Evolutionary conservation across 2,113 vertebrate genomes (phyloP).

Genomic region (Stigmatopora argus): DNA sequence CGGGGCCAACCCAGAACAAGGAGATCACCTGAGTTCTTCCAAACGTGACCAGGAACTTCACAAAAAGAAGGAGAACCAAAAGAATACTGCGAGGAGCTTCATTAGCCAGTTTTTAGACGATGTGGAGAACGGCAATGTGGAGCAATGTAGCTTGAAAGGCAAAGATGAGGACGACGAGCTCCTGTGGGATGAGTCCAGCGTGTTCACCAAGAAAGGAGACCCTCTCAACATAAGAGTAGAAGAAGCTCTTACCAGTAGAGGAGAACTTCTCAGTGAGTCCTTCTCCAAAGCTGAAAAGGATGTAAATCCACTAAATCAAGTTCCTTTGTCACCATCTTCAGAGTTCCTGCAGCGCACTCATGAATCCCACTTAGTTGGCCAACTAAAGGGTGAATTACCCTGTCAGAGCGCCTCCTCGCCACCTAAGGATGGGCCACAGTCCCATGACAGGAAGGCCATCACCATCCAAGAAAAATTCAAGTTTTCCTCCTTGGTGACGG

Average conservation of each 20-base stretch:
- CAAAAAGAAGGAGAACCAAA: slow-evolving; percentile 41
- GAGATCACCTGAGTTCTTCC: slow-evolving; percentile 22
- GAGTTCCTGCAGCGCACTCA: slow-evolving; percentile 34
- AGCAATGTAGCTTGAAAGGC: slow-evolving; percentile 61
- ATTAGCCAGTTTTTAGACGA: slow-evolving; percentile 82
- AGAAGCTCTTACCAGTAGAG: background rate
- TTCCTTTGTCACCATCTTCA: slow-evolving; percentile 32
- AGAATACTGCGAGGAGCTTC: slow-evolving; percentile 57
- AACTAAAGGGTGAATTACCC: slow-evolving; percentile 71
- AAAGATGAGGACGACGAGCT: slow-evolving; percentile 65
- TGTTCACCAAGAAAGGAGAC: slow-evolving; percentile 63
- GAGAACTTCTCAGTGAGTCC: slow-evolving; percentile 38
- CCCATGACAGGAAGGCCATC: slow-evolving; percentile 50
- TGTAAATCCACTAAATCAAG: slow-evolving; percentile 45
- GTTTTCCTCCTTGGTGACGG: slow-evolving; percentile 59
- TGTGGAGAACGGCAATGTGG: slow-evolving; percentile 91
- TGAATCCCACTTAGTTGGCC: slow-evolving; percentile 60
- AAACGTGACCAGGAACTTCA: slow-evolving; percentile 29
- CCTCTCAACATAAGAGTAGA: slow-evolving; percentile 6
- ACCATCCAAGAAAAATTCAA: slow-evolving; percentile 59
- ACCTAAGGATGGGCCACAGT: slow-evolving; percentile 44
- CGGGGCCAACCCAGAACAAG: slow-evolving; percentile 54
- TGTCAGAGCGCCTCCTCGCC: slow-evolving; percentile 62
- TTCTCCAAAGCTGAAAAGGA: slow-evolving; percentile 54
- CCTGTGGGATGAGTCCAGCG: slow-evolving; percentile 65